Conservation (phyloP, 2,888 invertebrate genomes). For the Ormyrus nitidulus region DNA sequence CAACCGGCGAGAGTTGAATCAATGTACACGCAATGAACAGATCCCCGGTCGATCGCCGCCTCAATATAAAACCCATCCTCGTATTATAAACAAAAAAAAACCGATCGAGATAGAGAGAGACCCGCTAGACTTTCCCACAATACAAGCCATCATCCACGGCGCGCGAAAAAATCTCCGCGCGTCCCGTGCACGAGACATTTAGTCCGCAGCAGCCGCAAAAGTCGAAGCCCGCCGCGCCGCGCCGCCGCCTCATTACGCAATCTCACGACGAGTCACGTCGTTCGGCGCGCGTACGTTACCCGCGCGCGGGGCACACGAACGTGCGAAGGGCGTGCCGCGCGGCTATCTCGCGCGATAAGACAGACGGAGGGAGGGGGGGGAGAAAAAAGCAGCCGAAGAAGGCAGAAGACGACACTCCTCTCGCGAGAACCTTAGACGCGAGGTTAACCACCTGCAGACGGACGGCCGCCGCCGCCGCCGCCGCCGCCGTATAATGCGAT, state of each 20-base stretch:
- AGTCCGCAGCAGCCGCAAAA: slow-evolving; percentile 12
- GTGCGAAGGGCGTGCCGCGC: too few species aligned
- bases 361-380: background rate
- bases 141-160: too few species aligned
- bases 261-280: background rate
- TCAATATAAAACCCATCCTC: too few species aligned
- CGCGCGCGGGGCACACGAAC: too few species aligned
- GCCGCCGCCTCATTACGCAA: slow-evolving; percentile 21
- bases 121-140: background rate
- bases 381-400: background rate
- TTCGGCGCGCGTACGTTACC: background rate
- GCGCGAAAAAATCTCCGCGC: background rate
- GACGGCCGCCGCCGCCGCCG: background rate
- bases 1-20: background rate
- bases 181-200: too few species aligned
- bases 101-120: background rate
- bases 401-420: background rate
- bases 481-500: background rate
- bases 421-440: background rate
- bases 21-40: background rate
- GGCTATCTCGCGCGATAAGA: too few species aligned
- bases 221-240: background rate
- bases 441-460: slow-evolving; percentile 42
- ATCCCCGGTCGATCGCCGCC: too few species aligned
- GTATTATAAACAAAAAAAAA: too few species aligned